Conservation (phyloP, 2,113 vertebrate genomes). For the Alectura lathami region DNA sequence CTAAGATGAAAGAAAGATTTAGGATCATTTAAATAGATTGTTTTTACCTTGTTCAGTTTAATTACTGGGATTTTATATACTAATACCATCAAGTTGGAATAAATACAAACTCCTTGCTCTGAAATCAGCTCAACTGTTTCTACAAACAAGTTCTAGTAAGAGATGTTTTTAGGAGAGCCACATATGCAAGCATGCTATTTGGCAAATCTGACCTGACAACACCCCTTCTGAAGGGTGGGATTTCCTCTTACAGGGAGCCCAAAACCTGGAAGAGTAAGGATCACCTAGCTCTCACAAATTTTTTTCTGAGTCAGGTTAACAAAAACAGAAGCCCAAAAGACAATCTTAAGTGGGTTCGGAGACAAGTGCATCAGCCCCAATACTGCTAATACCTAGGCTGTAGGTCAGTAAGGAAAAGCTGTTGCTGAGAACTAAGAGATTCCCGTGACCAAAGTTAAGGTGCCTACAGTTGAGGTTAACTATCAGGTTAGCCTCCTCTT, state of each 20-base stretch:
- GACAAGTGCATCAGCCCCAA: neutral
- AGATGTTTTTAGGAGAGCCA: neutral
- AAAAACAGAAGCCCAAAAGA: neutral
- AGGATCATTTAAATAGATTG: neutral
- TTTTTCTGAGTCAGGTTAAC: neutral
- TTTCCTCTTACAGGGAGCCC: neutral
- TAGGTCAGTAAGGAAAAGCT: neutral
- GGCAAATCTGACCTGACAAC: neutral
- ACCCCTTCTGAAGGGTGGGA: neutral
- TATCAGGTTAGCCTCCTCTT: neutral
- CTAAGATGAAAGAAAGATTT: neutral
- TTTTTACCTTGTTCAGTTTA: too few relatives aligned
- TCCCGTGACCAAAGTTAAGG: neutral
- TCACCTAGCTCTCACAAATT: neutral
- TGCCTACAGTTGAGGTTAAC: too few relatives aligned
- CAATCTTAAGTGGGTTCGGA: neutral
- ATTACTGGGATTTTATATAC: neutral
- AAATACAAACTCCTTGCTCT: neutral
- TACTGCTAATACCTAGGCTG: neutral
- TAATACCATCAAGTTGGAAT: neutral
- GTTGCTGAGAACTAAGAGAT: neutral
- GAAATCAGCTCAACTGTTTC: neutral
- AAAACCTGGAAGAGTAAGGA: neutral
- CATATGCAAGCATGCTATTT: neutral
- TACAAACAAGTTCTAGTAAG: neutral